Evolutionary conservation across 2,888 invertebrate species (phyloP).

Genomic region (Hipparchia sbordonii): DNA sequence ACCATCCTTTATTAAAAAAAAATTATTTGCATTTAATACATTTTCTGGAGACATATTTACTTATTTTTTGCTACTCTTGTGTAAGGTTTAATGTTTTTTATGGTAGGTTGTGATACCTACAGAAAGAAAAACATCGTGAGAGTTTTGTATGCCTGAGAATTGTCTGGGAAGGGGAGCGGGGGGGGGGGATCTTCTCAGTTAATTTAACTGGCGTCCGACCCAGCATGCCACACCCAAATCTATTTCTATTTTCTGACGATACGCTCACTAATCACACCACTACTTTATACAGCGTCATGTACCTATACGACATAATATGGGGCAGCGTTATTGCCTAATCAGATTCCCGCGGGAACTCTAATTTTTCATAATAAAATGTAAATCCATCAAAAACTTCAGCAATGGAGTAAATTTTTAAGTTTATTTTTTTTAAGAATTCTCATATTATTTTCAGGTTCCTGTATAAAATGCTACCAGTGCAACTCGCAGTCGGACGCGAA

Average conservation of each 20-base stretch:
- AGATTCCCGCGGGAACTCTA: background rate
- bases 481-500: conserved; percentile 61
- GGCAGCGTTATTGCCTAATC: background rate
- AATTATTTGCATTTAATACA: too few species aligned
- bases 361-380: too few species aligned
- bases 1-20: too few species aligned
- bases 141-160: too few species aligned
- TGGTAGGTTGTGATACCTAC: too few species aligned
- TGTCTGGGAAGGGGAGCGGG: too few species aligned
- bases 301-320: too few species aligned
- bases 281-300: too few species aligned
- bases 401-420: too few species aligned
- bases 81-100: background rate
- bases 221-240: background rate
- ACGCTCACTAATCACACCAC: background rate
- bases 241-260: background rate
- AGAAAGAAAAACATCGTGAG: background rate
- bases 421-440: background rate
- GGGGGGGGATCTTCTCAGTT: background rate
- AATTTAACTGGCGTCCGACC: too few species aligned
- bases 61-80: background rate
- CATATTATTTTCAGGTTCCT: conserved; percentile 58
- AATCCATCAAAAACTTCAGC: too few species aligned
- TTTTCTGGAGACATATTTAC: too few species aligned
- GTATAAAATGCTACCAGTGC: conserved; percentile 71